These are phyloP conservation scores for Pycnonotus jocosus DNA, from an alignment of 2,113 vertebrate species.

Conservation along the genomic window DNA sequence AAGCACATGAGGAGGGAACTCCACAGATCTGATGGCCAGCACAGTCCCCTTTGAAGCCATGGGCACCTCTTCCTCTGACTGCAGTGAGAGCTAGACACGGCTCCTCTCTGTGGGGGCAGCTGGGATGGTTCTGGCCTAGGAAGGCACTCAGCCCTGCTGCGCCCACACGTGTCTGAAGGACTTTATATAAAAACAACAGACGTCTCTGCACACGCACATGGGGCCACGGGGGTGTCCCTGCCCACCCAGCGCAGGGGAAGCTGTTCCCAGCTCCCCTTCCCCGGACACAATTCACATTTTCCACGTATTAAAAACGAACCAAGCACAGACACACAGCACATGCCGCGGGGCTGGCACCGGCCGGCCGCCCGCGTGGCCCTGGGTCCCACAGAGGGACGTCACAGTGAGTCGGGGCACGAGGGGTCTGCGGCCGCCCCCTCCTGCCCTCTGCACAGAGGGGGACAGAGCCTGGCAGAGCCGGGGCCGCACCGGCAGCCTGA, in stretches of 20 bases:
- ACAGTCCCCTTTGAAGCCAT: rapidly evolving
- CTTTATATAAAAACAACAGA: conserved; percentile 59
- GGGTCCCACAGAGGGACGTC: background rate
- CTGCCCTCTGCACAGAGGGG: conserved; percentile 32
- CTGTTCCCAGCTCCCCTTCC: background rate
- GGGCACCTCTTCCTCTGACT: rapidly evolving
- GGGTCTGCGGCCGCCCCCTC: background rate
- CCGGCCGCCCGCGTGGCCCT: background rate
- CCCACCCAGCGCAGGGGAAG: rapidly evolving
- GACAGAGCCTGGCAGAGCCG: background rate
- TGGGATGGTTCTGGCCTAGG: rapidly evolving
- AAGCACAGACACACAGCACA: conserved; percentile 35
- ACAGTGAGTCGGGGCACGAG: background rate
- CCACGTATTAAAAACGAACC: background rate
- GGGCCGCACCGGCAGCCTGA: background rate
- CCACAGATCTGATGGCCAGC: background rate
- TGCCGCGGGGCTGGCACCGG: background rate
- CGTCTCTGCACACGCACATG: background rate
- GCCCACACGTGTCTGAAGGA: background rate
- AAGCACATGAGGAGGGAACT: background rate
- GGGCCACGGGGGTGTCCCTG: rapidly evolving
- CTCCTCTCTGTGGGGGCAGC: rapidly evolving
- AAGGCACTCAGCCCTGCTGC: background rate
- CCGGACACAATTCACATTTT: conserved; percentile 43
- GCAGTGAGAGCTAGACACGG: rapidly evolving